Base-by-base conservation (phyloP, 2,797 vertebrate genomes). In the Antrozous pallidus region DNA sequence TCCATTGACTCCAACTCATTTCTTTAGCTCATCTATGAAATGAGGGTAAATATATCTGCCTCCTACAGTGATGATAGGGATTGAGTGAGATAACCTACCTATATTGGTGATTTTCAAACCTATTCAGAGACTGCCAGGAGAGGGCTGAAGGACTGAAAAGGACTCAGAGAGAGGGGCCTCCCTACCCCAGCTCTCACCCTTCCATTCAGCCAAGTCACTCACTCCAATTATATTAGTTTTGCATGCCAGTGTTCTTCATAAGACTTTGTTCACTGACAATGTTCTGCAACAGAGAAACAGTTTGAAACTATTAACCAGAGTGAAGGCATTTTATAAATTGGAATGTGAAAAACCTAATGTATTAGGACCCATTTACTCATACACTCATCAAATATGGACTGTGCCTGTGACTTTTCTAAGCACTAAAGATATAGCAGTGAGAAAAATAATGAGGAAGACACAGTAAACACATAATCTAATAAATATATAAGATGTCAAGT, bases 271-370 rank as follows among this genome's bases (percentile, higher is more conserved):
- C 42, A 33, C 45, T 78, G 69, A 75, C 24, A 88, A 79, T 45
- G 42, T 51, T 88, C 61, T 56, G 18, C 1, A 42, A 47, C 2
- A 22, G 42, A 70, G 54, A 91, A 70, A 71, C 26, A 70, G 38
- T 36, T 77, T 67, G 24, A 87, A 88, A 84, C 58, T 47, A 49
- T 36, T 75, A 92, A 61, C 61, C 75, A 91, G 38, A 94, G n/a
- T 42, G 10, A 58, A 42, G 3, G 28, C 40, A 31, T 11, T 33
- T 90, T 33, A 47, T 69, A 51, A 80, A 47, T 61, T 82, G 65
- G 3, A 77, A 74, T 79, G 49, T 40, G 2, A 5, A 83, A 63
- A 26, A 28, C 24, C 12, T 63, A 90, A 70, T 16, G 6, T 75
- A 80, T 33, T 49, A 63, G 36, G 42, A 65, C 54, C 20, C 5